Conservation (phyloP, 2,113 vertebrate species). For the Aphyosemion australe region DNA sequence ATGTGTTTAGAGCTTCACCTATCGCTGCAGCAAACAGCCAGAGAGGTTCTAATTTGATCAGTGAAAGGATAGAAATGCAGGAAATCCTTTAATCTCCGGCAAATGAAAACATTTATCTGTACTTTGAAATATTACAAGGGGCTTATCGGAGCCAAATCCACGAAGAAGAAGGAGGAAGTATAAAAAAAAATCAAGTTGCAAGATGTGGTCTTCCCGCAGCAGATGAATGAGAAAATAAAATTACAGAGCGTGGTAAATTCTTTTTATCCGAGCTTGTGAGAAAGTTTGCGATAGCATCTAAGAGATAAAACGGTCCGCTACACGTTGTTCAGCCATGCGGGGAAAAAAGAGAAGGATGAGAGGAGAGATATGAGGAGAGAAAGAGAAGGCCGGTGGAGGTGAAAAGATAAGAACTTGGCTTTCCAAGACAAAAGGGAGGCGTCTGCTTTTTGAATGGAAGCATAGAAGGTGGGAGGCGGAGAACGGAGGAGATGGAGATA, state of each 20-base stretch:
- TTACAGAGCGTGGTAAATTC: constrained; percentile 36
- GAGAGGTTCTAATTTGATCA: constrained; percentile 69
- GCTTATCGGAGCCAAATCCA: constrained; percentile 64
- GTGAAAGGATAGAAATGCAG: constrained; percentile 56
- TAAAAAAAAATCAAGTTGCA: constrained; percentile 19
- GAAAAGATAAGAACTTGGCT: constrained; percentile 57
- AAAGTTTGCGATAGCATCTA: constrained; percentile 66
- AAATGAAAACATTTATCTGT: constrained; percentile 74
- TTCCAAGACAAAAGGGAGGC: constrained; percentile 40
- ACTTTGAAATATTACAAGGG: constrained; percentile 69
- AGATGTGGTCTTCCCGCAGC: constrained; percentile 12
- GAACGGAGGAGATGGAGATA: constrained; percentile 20
- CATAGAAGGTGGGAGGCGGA: constrained; percentile 19
- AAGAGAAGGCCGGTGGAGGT: constrained; percentile 48
- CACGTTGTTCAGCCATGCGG: constrained; percentile 45
- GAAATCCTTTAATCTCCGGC: constrained; percentile 71
- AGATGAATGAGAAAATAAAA: constrained; percentile 53
- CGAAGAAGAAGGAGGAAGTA: constrained; percentile 16
- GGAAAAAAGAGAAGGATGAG: constrained; percentile 58
- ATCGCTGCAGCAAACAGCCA: constrained; percentile 44
- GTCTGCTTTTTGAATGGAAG: constrained; percentile 24
- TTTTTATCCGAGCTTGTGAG: constrained; percentile 52
- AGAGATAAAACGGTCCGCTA: constrained; percentile 55
- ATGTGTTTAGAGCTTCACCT: constrained; percentile 54
- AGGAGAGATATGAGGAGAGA: constrained; percentile 42